Conservation (phyloP, 2,113 vertebrate species). For the Salvelinus sp. region DNA sequence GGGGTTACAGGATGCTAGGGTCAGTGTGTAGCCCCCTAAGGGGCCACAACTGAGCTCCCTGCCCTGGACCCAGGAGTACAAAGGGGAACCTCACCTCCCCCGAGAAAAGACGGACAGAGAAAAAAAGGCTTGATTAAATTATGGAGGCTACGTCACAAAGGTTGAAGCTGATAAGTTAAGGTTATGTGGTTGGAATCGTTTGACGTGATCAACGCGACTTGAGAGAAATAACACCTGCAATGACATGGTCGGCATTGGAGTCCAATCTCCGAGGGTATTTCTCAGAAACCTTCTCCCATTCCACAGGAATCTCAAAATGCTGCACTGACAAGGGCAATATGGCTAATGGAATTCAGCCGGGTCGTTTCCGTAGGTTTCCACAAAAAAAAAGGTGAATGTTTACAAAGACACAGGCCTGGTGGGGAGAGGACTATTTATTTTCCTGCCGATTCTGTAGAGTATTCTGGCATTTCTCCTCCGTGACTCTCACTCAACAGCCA, state of each 20-base stretch:
- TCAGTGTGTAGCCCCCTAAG: slow-evolving; percentile 44
- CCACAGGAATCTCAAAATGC: slow-evolving; percentile 22
- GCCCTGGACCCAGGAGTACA: slow-evolving; percentile 25
- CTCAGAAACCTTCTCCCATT: slow-evolving; percentile 23
- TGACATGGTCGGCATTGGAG: not conserved
- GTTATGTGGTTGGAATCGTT: not conserved
- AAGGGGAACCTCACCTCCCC: slow-evolving; percentile 1
- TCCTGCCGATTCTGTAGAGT: slow-evolving; percentile 67
- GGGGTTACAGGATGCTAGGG: slow-evolving; percentile 69
- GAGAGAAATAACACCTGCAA: not conserved
- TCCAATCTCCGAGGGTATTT: slow-evolving; percentile 9
- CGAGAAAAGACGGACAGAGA: not conserved
- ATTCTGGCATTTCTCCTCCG: slow-evolving; percentile 62
- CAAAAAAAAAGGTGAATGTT: slow-evolving; percentile 64
- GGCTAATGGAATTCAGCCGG: slow-evolving; percentile 55
- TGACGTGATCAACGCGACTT: not conserved
- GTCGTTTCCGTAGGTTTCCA: slow-evolving; percentile 59
- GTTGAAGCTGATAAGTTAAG: not conserved
- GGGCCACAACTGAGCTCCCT: slow-evolving; percentile 54
- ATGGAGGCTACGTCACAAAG: not conserved
- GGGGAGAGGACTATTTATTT: slow-evolving; percentile 72
- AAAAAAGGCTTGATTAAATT: not conserved
- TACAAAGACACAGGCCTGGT: slow-evolving; percentile 68
- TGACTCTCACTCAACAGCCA: slow-evolving; percentile 74
- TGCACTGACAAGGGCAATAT: slow-evolving; percentile 40